Percentiles rank a stretch among this genome's conserved stretches.
These are phyloP conservation scores for Strix occidentalis DNA, from an alignment of 2,797 vertebrate genomes.

Conservation along the genomic window DNA sequence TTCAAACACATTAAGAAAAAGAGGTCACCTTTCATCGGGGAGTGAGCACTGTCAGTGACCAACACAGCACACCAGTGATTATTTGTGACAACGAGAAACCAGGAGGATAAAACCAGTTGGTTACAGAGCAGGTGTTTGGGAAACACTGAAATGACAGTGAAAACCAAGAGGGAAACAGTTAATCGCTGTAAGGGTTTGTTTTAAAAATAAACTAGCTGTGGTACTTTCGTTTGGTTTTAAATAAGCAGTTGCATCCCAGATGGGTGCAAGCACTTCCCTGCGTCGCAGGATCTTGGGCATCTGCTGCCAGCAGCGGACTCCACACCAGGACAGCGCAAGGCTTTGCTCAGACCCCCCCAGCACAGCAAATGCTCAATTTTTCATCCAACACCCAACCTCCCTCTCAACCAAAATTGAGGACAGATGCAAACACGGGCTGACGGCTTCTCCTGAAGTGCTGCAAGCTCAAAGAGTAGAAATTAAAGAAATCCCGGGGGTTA, in stretches of 20 bases:
- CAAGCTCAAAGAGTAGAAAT: not conserved
- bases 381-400: not conserved
- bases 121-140: not conserved
- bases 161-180: not conserved
- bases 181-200: not conserved
- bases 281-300: fast-evolving
- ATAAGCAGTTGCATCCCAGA: not conserved
- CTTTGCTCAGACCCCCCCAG: not conserved
- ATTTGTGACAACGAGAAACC: not conserved
- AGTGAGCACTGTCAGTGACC: not conserved
- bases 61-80: not conserved
- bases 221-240: not conserved
- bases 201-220: not conserved
- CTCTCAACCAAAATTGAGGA: not conserved
- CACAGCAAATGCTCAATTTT: fast-evolving
- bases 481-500: not conserved
- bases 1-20: not conserved
- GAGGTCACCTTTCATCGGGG: not conserved
- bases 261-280: not conserved
- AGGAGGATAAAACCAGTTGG: not conserved
- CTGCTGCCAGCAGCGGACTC: not conserved
- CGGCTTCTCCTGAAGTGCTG: not conserved
- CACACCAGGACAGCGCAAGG: fast-evolving
- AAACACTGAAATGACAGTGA: not conserved
- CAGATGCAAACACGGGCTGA: fast-evolving